Conservation (phyloP, 2,113 vertebrate genomes). For the Trematomus loennbergii region DNA sequence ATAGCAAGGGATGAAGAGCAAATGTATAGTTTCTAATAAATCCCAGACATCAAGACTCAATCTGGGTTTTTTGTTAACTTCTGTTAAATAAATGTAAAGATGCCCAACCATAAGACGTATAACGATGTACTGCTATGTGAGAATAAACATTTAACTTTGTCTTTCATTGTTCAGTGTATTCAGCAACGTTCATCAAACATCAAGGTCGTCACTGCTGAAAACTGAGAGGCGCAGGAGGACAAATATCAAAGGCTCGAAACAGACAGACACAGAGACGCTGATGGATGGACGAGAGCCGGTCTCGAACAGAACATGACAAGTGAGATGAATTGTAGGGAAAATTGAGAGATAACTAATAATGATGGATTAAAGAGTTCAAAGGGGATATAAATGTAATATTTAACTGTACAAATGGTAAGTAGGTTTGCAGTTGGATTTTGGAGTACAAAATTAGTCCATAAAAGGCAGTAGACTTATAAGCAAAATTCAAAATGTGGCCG, state of each 20-base stretch:
- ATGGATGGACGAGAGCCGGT: constrained; percentile 18
- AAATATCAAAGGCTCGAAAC: neutral
- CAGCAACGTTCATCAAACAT: constrained; percentile 6
- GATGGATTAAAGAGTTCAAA: neutral
- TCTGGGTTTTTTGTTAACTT: neutral
- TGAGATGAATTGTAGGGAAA: constrained; percentile 6
- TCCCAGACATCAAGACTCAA: neutral
- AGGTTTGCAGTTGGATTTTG: neutral
- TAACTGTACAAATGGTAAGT: neutral
- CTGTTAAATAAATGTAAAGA: neutral
- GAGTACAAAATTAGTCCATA: neutral
- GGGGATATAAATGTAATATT: neutral
- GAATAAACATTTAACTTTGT: neutral
- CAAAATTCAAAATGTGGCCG: no score
- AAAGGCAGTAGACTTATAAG: no score
- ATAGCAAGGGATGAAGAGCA: constrained; percentile 13
- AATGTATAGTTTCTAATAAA: neutral
- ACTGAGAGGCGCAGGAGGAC: neutral
- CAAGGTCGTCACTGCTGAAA: constrained; percentile 8
- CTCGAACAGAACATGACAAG: neutral
- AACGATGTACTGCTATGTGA: no score
- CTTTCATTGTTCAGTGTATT: neutral
- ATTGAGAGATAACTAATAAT: constrained; percentile 8
- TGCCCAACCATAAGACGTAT: no score
- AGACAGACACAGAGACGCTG: constrained; percentile 15